Evolutionary conservation across 2,888 invertebrate genomes (phyloP).

Genomic region (Phyllotreta striolata): DNA sequence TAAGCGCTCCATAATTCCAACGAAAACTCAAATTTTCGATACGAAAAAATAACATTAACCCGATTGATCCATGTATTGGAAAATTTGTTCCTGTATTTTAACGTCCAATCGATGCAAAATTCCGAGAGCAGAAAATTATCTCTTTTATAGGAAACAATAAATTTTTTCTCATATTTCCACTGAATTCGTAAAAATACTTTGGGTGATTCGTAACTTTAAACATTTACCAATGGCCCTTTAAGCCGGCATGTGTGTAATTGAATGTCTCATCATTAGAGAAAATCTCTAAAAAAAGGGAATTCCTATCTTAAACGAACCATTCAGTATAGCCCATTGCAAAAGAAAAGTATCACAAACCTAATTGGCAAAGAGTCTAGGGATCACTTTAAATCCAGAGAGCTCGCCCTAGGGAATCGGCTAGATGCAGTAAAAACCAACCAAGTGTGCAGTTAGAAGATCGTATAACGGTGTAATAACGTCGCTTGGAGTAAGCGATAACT

Average conservation of each 20-base stretch:
- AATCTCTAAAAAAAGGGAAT: constrained; percentile 6
- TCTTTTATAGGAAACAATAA: too few relatives aligned
- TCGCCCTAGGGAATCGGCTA: constrained; percentile 44
- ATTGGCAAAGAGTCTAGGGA: constrained; percentile 51
- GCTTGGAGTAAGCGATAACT: constrained; percentile 47
- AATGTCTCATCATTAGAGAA: neutral
- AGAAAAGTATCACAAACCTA: constrained; percentile 41
- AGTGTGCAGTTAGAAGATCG: constrained; percentile 49
- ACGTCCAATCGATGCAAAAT: too few relatives aligned
- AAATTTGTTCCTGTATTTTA: too few relatives aligned
- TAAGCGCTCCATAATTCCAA: neutral
- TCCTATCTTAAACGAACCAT: constrained; percentile 1
- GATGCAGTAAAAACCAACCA: constrained; percentile 50
- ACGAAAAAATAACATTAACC: too few relatives aligned
- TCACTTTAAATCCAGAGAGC: constrained; percentile 50
- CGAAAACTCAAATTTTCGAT: too few relatives aligned
- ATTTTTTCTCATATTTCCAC: too few relatives aligned
- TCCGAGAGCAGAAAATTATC: too few relatives aligned
- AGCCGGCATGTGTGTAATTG: too few relatives aligned
- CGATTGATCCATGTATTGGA: too few relatives aligned
- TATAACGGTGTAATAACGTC: constrained; percentile 51
- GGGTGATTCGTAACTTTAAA: too few relatives aligned
- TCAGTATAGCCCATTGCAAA: constrained; percentile 10
- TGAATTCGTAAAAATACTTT: too few relatives aligned
- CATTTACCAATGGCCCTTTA: too few relatives aligned